Percentiles rank a stretch among this genome's conserved stretches.
phyloP scores from a whole-genome alignment of 2,888 invertebrate species.

The Amphipoea lucens region DNA sequence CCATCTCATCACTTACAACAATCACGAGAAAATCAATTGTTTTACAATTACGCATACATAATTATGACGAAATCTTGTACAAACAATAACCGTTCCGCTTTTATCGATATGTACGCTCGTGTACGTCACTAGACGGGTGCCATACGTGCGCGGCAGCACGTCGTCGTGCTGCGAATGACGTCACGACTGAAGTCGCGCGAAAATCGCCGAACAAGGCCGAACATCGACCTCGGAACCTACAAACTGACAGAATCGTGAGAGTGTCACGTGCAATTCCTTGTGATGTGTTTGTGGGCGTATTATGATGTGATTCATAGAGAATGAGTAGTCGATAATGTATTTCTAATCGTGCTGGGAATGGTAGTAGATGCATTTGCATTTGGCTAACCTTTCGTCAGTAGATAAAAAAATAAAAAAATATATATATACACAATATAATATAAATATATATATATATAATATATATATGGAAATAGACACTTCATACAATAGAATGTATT shows the following conservation, averaged over 20 bases:
- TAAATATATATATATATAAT: too few relatives aligned
- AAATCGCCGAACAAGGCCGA: conserved; percentile 87
- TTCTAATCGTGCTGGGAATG: conserved; percentile 23
- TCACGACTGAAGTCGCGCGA: conserved; percentile 77
- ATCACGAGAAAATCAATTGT: conserved; percentile 46
- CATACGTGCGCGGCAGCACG: conserved; percentile 85
- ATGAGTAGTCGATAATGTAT: conserved; percentile 37
- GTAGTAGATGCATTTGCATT: conserved; percentile 31
- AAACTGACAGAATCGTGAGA: conserved; percentile 59
- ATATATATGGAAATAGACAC: conserved; percentile 19
- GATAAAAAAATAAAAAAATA: too few relatives aligned
- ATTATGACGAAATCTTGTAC: conserved; percentile 34
- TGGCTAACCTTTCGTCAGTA: conserved; percentile 5
- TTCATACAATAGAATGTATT: not conserved
- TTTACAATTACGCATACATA: conserved; percentile 38
- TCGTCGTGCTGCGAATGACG: conserved; percentile 78
- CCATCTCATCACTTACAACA: conserved; percentile 10
- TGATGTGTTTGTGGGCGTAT: conserved; percentile 53
- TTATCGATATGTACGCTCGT: conserved; percentile 72
- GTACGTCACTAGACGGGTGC: conserved; percentile 78
- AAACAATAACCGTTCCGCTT: conserved; percentile 52
- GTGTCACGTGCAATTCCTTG: conserved; percentile 67
- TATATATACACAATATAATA: too few relatives aligned
- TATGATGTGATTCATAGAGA: conserved; percentile 54
- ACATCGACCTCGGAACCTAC: conserved; percentile 79